Percentiles rank a stretch among this genome's conserved stretches.
These are phyloP conservation scores for Petaurus breviceps DNA, from an alignment of 2,113 vertebrate species.

Conservation along the genomic window DNA sequence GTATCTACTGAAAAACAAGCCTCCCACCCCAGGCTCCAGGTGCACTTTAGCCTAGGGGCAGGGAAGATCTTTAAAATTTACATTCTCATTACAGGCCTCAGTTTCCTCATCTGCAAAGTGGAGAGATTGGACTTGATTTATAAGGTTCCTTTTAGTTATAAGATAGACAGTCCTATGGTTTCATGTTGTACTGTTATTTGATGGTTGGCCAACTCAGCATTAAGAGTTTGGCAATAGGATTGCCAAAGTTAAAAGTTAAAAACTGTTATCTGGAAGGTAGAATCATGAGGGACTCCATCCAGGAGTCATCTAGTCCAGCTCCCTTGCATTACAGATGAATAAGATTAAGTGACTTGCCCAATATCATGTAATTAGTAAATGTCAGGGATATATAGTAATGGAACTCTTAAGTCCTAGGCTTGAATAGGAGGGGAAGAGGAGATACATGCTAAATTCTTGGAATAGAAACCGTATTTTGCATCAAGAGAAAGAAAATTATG, in stretches of 20 bases:
- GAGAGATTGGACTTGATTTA: neutral
- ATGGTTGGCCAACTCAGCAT: neutral
- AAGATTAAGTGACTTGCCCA: neutral
- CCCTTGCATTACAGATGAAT: neutral
- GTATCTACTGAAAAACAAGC: too few species aligned
- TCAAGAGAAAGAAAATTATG: neutral
- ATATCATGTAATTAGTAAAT: neutral
- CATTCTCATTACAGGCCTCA: neutral
- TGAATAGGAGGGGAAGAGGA: neutral
- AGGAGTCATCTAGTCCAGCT: neutral
- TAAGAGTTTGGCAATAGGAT: neutral
- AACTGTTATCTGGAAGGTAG: neutral
- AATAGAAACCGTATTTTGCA: neutral
- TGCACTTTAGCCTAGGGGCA: too few species aligned
- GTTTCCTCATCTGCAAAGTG: neutral
- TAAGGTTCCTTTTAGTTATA: neutral
- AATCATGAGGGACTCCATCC: neutral
- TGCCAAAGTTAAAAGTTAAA: neutral
- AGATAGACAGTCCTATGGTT: neutral
- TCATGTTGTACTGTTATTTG: neutral
- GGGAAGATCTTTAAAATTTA: too few species aligned
- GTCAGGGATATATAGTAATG: neutral
- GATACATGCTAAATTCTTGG: neutral
- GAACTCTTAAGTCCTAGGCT: neutral
- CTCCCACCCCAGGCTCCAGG: too few species aligned